Conservation (phyloP, 2,888 invertebrate species). For the Cephus pulcher region DNA sequence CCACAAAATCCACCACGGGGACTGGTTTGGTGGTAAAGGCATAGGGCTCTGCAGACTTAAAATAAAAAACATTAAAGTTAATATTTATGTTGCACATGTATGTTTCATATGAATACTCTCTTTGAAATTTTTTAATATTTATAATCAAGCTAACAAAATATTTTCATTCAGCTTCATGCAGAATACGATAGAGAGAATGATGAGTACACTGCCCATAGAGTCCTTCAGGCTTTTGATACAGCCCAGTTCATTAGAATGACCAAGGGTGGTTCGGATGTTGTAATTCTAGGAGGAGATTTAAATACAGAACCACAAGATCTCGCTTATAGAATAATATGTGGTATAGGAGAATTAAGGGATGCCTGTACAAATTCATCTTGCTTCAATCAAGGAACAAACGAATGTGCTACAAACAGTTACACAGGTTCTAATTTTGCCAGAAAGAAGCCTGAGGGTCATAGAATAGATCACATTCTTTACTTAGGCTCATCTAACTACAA, state of each 20-base stretch:
- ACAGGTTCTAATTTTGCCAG: slow-evolving; percentile 70
- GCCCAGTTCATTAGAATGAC: slow-evolving; percentile 94
- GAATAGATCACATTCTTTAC: slow-evolving; percentile 94
- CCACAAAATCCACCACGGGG: slow-evolving; percentile 94
- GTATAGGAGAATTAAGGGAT: slow-evolving; percentile 71
- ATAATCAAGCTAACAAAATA: slow-evolving; percentile 3
- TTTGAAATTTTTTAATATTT: neutral
- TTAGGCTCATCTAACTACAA: slow-evolving; percentile 61
- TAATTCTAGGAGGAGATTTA: slow-evolving; percentile 93
- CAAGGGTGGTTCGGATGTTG: slow-evolving; percentile 80
- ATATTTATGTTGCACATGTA: slow-evolving; percentile 95
- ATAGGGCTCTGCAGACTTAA: slow-evolving; percentile 84
- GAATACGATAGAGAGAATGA: slow-evolving; percentile 89
- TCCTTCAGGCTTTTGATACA: slow-evolving; percentile 93
- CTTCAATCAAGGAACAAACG: slow-evolving; percentile 77
- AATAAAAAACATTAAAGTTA: slow-evolving; percentile 76
- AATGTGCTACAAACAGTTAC: slow-evolving; percentile 86
- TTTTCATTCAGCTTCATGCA: slow-evolving; percentile 84
- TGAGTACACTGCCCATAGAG: slow-evolving; percentile 91
- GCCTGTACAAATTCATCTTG: slow-evolving; percentile 60
- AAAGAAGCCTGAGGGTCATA: slow-evolving; percentile 78
- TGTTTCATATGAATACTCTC: slow-evolving; percentile 59
- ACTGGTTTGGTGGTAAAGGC: slow-evolving; percentile 99
- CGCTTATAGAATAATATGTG: slow-evolving; percentile 75
- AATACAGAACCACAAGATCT: slow-evolving; percentile 92